A percentile compares a stretch with the other conserved stretches of the same genome.
These are phyloP conservation scores for Sphenopsis melanotis DNA, from an alignment of 2,797 vertebrate species.

Conservation along the genomic window DNA sequence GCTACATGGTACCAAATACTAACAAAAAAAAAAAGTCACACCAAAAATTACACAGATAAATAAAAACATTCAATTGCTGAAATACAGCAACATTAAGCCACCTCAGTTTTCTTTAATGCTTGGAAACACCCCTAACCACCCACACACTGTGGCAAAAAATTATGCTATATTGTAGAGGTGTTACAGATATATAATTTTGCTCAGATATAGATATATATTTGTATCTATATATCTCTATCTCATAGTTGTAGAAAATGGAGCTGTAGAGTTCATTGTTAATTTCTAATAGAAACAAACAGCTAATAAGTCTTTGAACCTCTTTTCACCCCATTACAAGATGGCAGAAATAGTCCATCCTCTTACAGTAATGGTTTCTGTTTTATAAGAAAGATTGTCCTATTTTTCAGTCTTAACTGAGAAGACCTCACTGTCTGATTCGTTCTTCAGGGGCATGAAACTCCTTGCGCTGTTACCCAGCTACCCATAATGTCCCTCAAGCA, in stretches of 20 bases:
- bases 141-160: neutral
- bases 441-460: slow-evolving; percentile 54
- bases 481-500: slow-evolving; percentile 43
- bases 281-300: slow-evolving; percentile 52
- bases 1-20: slow-evolving; percentile 71
- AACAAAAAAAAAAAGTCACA: slow-evolving; percentile 57
- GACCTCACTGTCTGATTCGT: slow-evolving; percentile 39
- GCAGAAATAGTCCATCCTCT: slow-evolving; percentile 59
- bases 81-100: slow-evolving; percentile 69
- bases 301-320: slow-evolving; percentile 39
- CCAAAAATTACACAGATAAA: slow-evolving; percentile 75
- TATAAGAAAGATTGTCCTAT: slow-evolving; percentile 63
- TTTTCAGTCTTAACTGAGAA: slow-evolving; percentile 59
- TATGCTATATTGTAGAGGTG: slow-evolving; percentile 20
- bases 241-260: slow-evolving; percentile 53
- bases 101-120: slow-evolving; percentile 43
- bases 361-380: slow-evolving; percentile 47
- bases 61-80: slow-evolving; percentile 75
- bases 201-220: neutral
- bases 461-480: slow-evolving; percentile 52
- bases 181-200: slow-evolving; percentile 5
- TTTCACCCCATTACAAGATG: slow-evolving; percentile 39
- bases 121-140: slow-evolving; percentile 5
- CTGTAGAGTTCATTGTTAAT: slow-evolving; percentile 41
- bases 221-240: slow-evolving; percentile 31